Evolutionary conservation across 92 coral and sea anemone genomes (phyloP).

Genomic region (Epizoanthus ramosus): DNA sequence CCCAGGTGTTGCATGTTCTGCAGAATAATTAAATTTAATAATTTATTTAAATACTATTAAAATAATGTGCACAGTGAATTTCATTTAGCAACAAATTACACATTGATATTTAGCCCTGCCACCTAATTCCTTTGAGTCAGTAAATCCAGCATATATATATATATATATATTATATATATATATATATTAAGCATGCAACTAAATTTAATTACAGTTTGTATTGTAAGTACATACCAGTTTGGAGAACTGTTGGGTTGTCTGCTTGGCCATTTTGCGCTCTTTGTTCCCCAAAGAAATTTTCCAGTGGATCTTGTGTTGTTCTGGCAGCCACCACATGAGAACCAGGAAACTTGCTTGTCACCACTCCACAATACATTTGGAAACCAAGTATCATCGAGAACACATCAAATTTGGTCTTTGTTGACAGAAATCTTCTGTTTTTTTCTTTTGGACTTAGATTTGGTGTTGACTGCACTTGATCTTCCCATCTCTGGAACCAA

Average conservation of each 20-base stretch:
- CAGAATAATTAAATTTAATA: not conserved
- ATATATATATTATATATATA: too few relatives aligned
- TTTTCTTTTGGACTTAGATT: conserved; percentile 25
- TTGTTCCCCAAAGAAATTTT: conserved; percentile 59
- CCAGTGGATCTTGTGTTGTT: conserved; percentile 48
- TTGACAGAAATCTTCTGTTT: conserved; percentile 38
- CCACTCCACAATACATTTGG: conserved; percentile 16
- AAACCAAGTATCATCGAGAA: conserved; percentile 53
- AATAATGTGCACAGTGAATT: too few relatives aligned
- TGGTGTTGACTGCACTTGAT: too few relatives aligned
- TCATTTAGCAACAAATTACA: too few relatives aligned
- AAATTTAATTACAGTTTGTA: too few relatives aligned
- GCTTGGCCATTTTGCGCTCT: conserved; percentile 58
- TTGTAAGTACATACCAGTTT: not conserved
- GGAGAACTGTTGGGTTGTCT: conserved; percentile 52
- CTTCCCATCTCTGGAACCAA: too few relatives aligned
- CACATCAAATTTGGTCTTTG: conserved; percentile 51
- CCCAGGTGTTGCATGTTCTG: conserved; percentile 54
- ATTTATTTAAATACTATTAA: too few relatives aligned
- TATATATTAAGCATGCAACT: too few relatives aligned
- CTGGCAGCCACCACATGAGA: conserved; percentile 51
- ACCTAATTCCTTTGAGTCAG: too few relatives aligned
- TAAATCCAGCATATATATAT: too few relatives aligned
- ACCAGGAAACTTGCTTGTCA: conserved; percentile 40
- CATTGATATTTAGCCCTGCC: too few relatives aligned